phyloP scores from a whole-genome alignment of 2,888 invertebrate species.

The Hypsopygia costalis region DNA sequence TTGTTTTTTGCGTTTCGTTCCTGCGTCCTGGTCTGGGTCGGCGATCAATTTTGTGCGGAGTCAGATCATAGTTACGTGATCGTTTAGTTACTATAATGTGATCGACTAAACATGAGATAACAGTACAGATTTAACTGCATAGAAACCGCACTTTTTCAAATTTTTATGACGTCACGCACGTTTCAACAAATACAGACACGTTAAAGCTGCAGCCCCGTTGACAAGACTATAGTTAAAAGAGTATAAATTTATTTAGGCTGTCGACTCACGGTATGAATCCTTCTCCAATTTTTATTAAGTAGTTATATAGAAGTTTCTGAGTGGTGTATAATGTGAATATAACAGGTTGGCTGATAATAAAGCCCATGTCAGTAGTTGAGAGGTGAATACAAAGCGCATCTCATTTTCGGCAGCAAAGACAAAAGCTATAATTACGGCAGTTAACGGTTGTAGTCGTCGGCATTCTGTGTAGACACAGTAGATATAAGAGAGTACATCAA shows the following conservation, averaged over 20 bases:
- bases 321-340: constrained; percentile 31
- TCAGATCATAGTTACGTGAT: constrained; percentile 31
- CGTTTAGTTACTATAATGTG: constrained; percentile 4
- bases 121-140: too few species aligned
- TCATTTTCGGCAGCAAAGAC: constrained; percentile 68
- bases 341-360: constrained; percentile 35
- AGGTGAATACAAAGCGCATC: constrained; percentile 55
- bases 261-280: too few species aligned
- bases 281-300: not conserved
- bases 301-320: constrained; percentile 23
- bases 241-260: too few species aligned
- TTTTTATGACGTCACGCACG: too few species aligned
- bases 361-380: constrained; percentile 46
- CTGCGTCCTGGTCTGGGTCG: constrained; percentile 44
- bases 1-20: constrained; percentile 51
- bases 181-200: too few species aligned
- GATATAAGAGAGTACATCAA: too few species aligned
- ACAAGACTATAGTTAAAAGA: too few species aligned
- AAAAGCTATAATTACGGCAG: constrained; percentile 64
- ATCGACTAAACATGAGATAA: not conserved
- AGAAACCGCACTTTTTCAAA: too few species aligned
- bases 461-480: constrained; percentile 9
- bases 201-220: too few species aligned
- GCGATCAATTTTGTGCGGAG: constrained; percentile 45
- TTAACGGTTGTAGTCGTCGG: constrained; percentile 33